A percentile compares a stretch with the other conserved stretches of the same genome.
Evolutionary conservation across 2,797 vertebrate genomes (phyloP).

Genomic region (Arnoldichthys spilopterus): DNA sequence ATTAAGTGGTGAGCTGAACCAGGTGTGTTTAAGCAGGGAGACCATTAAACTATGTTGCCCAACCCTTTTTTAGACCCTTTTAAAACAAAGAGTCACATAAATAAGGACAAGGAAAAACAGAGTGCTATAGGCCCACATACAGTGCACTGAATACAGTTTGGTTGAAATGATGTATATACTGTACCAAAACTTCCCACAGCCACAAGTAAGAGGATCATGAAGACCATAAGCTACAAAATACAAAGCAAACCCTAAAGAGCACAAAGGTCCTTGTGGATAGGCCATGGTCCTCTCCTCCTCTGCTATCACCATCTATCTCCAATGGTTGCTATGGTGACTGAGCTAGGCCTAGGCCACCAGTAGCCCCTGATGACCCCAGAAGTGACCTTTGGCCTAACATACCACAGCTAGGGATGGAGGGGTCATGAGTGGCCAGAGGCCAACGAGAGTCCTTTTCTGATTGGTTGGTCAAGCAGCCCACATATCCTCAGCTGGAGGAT

Average conservation of each 20-base stretch:
- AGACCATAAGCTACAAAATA: conserved; percentile 8
- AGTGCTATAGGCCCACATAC: not conserved
- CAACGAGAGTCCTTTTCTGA: conserved; percentile 76
- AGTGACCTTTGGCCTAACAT: conserved; percentile 78
- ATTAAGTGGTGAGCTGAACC: too few relatives aligned
- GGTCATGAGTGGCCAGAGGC: conserved; percentile 80
- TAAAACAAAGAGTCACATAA: not conserved
- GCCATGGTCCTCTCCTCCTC: conserved; percentile 53
- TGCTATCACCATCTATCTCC: conserved; percentile 53
- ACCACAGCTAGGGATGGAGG: conserved; percentile 77
- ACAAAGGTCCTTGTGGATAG: conserved; percentile 33
- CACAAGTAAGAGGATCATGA: conserved; percentile 45
- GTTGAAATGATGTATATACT: not conserved
- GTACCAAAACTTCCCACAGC: not conserved
- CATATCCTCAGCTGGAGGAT: conserved; percentile 43
- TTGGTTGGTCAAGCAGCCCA: conserved; percentile 70
- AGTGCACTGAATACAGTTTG: not conserved
- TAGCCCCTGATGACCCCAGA: conserved; percentile 72
- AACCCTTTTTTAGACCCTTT: not conserved
- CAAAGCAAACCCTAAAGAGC: conserved; percentile 40
- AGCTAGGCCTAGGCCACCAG: conserved; percentile 69
- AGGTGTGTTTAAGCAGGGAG: too few relatives aligned
- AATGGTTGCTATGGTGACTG: conserved; percentile 75
- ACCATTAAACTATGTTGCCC: too few relatives aligned
- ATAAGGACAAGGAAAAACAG: not conserved